These are phyloP conservation scores for Psophia crepitans DNA, from an alignment of 2,113 vertebrate species.

Conservation along the genomic window DNA sequence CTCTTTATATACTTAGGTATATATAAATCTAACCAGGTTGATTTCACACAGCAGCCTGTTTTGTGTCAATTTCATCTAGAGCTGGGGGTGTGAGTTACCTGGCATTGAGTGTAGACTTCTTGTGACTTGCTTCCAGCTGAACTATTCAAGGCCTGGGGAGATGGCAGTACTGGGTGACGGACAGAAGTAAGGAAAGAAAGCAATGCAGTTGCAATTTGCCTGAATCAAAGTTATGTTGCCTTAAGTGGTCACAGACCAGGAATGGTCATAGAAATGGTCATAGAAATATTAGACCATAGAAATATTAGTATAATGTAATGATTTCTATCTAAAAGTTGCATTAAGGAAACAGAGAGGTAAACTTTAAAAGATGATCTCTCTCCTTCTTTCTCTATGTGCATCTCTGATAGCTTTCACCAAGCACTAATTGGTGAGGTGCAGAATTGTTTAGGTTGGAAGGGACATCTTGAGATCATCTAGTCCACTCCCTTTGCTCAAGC, in stretches of 20 bases:
- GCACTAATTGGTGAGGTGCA: background rate
- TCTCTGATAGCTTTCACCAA: background rate
- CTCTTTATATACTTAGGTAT: background rate
- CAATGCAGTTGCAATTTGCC: background rate
- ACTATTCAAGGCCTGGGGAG: background rate
- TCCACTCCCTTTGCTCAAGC: background rate
- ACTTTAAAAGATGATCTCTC: background rate
- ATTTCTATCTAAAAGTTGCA: background rate
- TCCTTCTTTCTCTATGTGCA: background rate
- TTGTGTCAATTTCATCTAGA: background rate
- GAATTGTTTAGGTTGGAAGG: background rate
- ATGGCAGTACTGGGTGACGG: background rate
- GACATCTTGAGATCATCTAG: background rate
- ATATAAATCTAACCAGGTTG: background rate
- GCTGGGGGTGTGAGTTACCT: background rate
- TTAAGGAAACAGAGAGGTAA: background rate
- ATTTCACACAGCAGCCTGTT: background rate
- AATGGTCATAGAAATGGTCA: no score
- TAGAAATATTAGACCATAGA: background rate
- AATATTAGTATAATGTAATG: background rate
- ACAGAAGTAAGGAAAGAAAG: background rate
- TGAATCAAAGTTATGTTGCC: background rate
- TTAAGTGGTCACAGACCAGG: background rate
- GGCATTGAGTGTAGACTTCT: background rate
- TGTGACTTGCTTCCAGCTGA: background rate